Base-by-base conservation (phyloP, 2,888 invertebrate species). In the Camptogramma bilineatum region DNA sequence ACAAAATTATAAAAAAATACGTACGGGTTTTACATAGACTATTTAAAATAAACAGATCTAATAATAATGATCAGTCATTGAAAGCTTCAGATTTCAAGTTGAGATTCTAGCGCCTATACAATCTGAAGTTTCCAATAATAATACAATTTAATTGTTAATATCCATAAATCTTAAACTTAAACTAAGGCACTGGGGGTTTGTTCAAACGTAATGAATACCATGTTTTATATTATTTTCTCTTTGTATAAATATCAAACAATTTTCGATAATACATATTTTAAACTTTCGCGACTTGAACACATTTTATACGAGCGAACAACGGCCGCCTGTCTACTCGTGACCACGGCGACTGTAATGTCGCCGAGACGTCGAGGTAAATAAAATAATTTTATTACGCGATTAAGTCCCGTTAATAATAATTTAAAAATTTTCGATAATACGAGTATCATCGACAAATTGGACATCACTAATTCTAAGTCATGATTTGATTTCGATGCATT, bases 61-160 rank as follows among this genome's bases (percentile, higher is more conserved):
- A 80, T 71, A 67, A 73, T 69, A 76, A 82, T 78, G 81, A 78
- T 90, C 90, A 90, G 90, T 92, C 91, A 93, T 92, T 91, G 92
- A 88, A 90, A 88, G 75, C 89, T 92, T 92, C 90, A 91, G 91
- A 91, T 86, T 79, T 64, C 66, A 66, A 57, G 79, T 77, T 89
- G 91, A 91, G 91, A 91, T 93, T 91, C 91, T 82, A 84, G 81
- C 91, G 82, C 85, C 86, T 83, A 80, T 62, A 55, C 62, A 69
- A 89, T 91, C 91, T 91, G 90, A 93, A 92, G 86, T 80, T 87
- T 88, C 84, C 92, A 92, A 92, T 91, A 92, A 91, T 87, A 70
- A 74, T 71, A 69, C 71, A 71, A 56, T 55, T 74, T 74, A 73
- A 61, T 71, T 64, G 71, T 75, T 72, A 73, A 66, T 73, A 62